A percentile compares a stretch with the other conserved stretches of the same genome.
Evolutionary conservation across 2,888 invertebrate species (phyloP).

Genomic region (Dryobotodes eremita): DNA sequence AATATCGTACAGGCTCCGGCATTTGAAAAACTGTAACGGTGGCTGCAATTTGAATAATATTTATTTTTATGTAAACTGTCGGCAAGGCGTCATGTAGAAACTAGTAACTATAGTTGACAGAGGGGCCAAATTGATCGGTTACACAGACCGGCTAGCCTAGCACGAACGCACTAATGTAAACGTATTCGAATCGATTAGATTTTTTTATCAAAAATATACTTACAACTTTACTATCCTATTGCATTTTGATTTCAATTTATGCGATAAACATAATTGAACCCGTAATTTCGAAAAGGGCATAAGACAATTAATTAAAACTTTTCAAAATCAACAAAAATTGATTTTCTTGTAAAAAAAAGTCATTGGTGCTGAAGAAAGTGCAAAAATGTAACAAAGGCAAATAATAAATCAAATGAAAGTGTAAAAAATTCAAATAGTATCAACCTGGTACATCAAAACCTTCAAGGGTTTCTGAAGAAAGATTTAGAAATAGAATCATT

Average conservation of each 20-base stretch:
- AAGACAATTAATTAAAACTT: too few species aligned
- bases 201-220: not conserved
- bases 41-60: conserved; percentile 15
- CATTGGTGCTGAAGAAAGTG: too few species aligned
- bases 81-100: not conserved
- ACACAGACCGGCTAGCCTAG: not conserved
- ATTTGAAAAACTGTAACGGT: conserved; percentile 15
- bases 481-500: too few species aligned
- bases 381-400: too few species aligned
- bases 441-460: too few species aligned
- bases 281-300: too few species aligned
- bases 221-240: not conserved
- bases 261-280: not conserved
- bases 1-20: conserved; percentile 77
- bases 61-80: not conserved
- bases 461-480: too few species aligned
- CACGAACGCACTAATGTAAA: not conserved
- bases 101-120: not conserved
- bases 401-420: too few species aligned
- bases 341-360: too few species aligned
- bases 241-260: not conserved
- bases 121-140: too few species aligned
- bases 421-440: too few species aligned
- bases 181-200: not conserved
- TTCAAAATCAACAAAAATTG: too few species aligned